These are phyloP conservation scores for Nebria ingens DNA, from an alignment of 1,140 invertebrate species.

Conservation along the genomic window DNA sequence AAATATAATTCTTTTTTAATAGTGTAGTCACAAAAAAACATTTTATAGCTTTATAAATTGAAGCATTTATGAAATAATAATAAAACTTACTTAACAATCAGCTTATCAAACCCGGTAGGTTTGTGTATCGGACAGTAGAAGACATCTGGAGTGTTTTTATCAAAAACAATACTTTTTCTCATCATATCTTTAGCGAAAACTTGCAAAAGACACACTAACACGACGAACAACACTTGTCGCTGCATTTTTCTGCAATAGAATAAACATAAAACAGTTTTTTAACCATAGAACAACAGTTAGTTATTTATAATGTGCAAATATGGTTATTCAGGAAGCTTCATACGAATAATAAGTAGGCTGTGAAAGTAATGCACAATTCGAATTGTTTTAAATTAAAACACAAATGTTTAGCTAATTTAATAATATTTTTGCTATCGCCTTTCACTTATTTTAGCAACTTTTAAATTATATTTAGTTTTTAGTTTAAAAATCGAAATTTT, in stretches of 20 bases:
- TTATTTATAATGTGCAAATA: neutral
- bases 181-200: constrained; percentile 55
- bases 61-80: too few species aligned
- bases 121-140: constrained; percentile 76
- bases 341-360: neutral
- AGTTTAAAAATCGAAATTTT: neutral
- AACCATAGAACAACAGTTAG: too few species aligned
- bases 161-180: constrained; percentile 70
- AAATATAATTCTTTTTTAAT: too few species aligned
- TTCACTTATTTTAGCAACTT: neutral
- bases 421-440: neutral
- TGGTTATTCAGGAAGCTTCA: neutral
- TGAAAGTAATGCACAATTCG: neutral
- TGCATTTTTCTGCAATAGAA: neutral
- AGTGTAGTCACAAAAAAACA: too few species aligned
- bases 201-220: neutral
- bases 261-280: too few species aligned
- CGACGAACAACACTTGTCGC: neutral
- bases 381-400: neutral
- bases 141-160: constrained; percentile 71
- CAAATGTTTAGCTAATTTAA: too few species aligned
- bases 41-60: too few species aligned
- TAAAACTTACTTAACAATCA: constrained; percentile 50
- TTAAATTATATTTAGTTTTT: neutral
- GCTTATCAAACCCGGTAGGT: constrained; percentile 56